A percentile compares a stretch with the other conserved stretches of the same genome.
phyloP scores from a whole-genome alignment of 2,797 vertebrate genomes.

The Schizopygopsis malacanthus region DNA sequence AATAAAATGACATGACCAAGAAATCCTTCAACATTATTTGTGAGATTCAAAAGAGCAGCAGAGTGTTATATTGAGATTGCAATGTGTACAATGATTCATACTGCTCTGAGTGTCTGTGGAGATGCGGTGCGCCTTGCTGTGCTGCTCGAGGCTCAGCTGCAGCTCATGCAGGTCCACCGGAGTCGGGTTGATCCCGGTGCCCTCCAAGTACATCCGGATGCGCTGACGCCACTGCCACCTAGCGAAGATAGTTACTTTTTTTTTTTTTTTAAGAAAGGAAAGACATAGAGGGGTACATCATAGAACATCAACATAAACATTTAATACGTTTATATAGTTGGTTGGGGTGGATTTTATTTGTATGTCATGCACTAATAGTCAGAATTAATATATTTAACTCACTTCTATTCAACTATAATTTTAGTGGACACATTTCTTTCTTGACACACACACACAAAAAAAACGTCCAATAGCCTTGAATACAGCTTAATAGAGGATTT shows the following conservation, averaged over 20 bases:
- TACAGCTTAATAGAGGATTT: slow-evolving; percentile 1
- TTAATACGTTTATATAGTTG: not conserved
- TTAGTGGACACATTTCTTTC: not conserved
- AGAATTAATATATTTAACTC: not conserved
- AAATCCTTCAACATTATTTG: not conserved
- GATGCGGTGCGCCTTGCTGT: slow-evolving; percentile 88
- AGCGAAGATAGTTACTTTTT: not conserved
- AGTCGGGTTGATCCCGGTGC: slow-evolving; percentile 91
- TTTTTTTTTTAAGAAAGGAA: not conserved
- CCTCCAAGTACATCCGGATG: slow-evolving; percentile 91
- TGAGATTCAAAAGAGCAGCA: slow-evolving; percentile 4
- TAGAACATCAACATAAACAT: not conserved
- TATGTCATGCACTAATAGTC: not conserved
- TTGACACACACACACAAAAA: not conserved
- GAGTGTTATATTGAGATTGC: not conserved
- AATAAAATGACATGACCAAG: not conserved
- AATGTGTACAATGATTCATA: slow-evolving; percentile 57
- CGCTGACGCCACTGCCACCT: slow-evolving; percentile 98
- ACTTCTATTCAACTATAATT: not conserved
- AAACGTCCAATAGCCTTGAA: not conserved
- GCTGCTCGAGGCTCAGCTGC: slow-evolving; percentile 93
- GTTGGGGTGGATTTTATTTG: not conserved
- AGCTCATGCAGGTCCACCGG: slow-evolving; percentile 95
- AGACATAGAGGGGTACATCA: not conserved
- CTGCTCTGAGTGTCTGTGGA: slow-evolving; percentile 67